phyloP scores from a whole-genome alignment of 1,140 invertebrate genomes.

The Varroa destructor region DNA sequence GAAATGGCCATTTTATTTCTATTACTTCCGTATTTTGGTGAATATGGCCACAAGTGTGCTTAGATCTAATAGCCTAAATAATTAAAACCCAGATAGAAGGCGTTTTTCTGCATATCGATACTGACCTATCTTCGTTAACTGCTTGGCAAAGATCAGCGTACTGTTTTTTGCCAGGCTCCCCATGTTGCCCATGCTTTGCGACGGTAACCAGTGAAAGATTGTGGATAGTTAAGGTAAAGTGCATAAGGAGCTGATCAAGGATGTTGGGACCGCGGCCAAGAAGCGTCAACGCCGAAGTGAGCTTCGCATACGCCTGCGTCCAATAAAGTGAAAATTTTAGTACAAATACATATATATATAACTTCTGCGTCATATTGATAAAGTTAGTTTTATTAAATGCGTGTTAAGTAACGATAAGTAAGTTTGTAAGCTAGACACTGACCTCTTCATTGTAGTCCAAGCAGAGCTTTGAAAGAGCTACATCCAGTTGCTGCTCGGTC shows the following conservation, averaged over 20 bases:
- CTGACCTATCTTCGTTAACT: slow-evolving; percentile 27
- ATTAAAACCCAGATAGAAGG: too few relatives aligned
- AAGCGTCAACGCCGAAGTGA: background rate
- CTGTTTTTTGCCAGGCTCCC: slow-evolving; percentile 53
- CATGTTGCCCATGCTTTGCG: slow-evolving; percentile 34
- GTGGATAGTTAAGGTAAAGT: slow-evolving; percentile 83
- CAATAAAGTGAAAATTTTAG: too few relatives aligned
- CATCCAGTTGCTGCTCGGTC: slow-evolving; percentile 79
- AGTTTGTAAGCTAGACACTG: slow-evolving; percentile 42
- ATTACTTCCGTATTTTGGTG: too few relatives aligned
- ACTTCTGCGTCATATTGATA: too few relatives aligned
- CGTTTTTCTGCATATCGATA: background rate
- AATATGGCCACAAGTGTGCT: too few relatives aligned
- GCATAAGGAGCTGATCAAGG: slow-evolving; percentile 86
- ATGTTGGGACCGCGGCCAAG: slow-evolving; percentile 28
- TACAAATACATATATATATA: too few relatives aligned
- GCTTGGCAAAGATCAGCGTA: slow-evolving; percentile 62
- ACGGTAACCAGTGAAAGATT: slow-evolving; percentile 41
- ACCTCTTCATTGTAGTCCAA: slow-evolving; percentile 42
- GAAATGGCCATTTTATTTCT: too few relatives aligned
- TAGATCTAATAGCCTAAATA: too few relatives aligned
- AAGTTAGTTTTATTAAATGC: too few relatives aligned
- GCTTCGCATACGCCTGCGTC: slow-evolving; percentile 1
- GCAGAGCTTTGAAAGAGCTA: slow-evolving; percentile 60
- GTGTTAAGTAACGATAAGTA: too few relatives aligned